Base-by-base conservation (phyloP, 1,140 invertebrate species). In the Steinernema khuongi region DNA sequence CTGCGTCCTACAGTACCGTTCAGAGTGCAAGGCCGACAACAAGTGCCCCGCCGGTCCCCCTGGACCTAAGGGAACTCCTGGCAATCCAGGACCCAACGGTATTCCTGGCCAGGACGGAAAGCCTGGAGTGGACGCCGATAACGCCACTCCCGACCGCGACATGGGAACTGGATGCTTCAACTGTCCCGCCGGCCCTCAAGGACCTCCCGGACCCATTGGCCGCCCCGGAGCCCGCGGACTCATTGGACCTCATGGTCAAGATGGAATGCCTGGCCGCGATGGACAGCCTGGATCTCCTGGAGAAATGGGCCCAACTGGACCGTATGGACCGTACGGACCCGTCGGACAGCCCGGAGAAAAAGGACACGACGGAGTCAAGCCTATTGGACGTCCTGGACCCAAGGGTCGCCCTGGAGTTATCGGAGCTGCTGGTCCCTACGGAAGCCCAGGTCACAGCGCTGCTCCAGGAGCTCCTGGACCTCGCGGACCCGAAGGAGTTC, bases 41-140 rank as follows among this genome's bases (percentile, higher is more conserved):
- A 78, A 78, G 72, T 78, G 77, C 60, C 77, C 77, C 43, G 77
- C 74, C 71, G 77, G 77, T 30, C 77, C 77, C 29, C 4, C 77
- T 26, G 70, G 70, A 4, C 26, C 30, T 18, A 11, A 29, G 31
- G 70, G 70, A 36, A 22, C 31, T 4, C 31, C 31, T 33, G 70
- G 70, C 1, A n/a, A n/a, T 1, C 2, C 31, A 1, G 70, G 70
- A 67, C n/a, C 28, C 22, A 29, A 71, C 33, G 70, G 70, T 1
- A 29, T 44, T 17, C 70, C 70, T 17, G 70, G 70, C 14, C 22
- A 67, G 7, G 70, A 71, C 44, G 70, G 70, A 11, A 31, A 67
- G 7, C 32, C 31, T 17, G 68, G 68, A 14, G 11, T 69, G 11
- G 68, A 32, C n/a, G 68, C 68, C 33, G 30, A 31, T 4, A 29